phyloP scores from a whole-genome alignment of 2,888 invertebrate species.

The Dioctria rufipes region DNA sequence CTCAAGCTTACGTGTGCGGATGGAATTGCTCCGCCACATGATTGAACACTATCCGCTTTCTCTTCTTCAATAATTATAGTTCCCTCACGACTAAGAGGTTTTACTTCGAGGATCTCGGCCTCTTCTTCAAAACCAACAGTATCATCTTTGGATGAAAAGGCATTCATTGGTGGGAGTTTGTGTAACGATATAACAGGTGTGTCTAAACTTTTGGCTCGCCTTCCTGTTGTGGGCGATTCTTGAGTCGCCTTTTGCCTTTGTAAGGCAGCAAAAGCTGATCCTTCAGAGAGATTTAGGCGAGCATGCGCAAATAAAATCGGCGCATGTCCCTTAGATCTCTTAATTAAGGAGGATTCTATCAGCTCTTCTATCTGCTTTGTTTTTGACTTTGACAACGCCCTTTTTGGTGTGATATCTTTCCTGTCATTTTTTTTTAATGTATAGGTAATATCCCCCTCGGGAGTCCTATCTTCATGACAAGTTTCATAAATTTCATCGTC shows the following conservation, averaged over 20 bases:
- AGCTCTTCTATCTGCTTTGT: constrained; percentile 79
- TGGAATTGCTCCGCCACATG: constrained; percentile 71
- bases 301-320: constrained; percentile 86
- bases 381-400: constrained; percentile 65
- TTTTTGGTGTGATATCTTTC: constrained; percentile 59
- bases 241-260: constrained; percentile 84
- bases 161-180: constrained; percentile 85
- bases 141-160: constrained; percentile 91
- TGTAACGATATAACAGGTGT: constrained; percentile 87
- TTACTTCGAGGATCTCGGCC: constrained; percentile 76
- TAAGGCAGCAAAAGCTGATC: constrained; percentile 82
- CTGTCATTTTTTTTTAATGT: constrained; percentile 65
- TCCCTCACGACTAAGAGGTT: constrained; percentile 70
- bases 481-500: constrained; percentile 73
- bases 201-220: constrained; percentile 88
- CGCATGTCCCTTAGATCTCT: constrained; percentile 82
- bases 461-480: constrained; percentile 71
- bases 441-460: constrained; percentile 75
- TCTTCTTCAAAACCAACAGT: constrained; percentile 85
- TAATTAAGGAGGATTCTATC: constrained; percentile 77
- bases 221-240: constrained; percentile 81
- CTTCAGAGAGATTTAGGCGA: constrained; percentile 86
- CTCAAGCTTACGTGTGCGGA: constrained; percentile 66
- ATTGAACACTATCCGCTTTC: constrained; percentile 71
- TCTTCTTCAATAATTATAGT: constrained; percentile 74